A percentile compares a stretch with the other conserved stretches of the same genome.
Conservation (phyloP, 1,140 invertebrate genomes). For the Paracyclopina nana region DNA sequence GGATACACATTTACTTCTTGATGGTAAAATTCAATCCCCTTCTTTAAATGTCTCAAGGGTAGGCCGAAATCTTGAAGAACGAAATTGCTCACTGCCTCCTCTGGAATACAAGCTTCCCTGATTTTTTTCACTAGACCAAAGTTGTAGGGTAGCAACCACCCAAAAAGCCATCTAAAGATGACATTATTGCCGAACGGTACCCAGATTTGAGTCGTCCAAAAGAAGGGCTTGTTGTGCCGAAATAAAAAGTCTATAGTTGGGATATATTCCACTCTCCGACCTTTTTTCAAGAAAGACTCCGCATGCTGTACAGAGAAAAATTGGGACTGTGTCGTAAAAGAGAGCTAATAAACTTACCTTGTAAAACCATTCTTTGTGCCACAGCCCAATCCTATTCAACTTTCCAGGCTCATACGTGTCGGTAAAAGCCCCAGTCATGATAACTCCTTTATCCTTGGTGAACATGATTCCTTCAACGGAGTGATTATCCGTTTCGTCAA, state of each 20-base stretch:
- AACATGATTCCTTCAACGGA: constrained; percentile 54
- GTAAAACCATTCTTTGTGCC: constrained; percentile 65
- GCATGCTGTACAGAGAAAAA: no score
- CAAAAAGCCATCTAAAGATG: constrained; percentile 48
- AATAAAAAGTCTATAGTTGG: constrained; percentile 59
- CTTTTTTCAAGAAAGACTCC: neutral
- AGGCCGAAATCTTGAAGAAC: constrained; percentile 61
- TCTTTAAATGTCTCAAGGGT: constrained; percentile 39
- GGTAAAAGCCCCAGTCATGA: constrained; percentile 43
- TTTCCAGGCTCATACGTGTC: constrained; percentile 27
- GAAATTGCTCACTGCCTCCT: constrained; percentile 54
- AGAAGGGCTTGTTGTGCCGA: constrained; percentile 49
- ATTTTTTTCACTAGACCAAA: constrained; percentile 59
- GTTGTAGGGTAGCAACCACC: constrained; percentile 62
- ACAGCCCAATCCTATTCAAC: constrained; percentile 44
- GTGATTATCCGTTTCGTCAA: constrained; percentile 35
- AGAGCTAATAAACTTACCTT: constrained; percentile 22
- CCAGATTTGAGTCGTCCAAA: constrained; percentile 52
- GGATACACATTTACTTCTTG: constrained; percentile 53
- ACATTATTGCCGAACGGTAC: constrained; percentile 53
- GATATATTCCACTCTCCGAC: constrained; percentile 40
- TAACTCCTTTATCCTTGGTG: constrained; percentile 38
- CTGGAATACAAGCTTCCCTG: constrained; percentile 45
- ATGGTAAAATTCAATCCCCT: constrained; percentile 44
- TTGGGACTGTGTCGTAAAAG: no score